phyloP scores from a whole-genome alignment of 1,140 invertebrate genomes.

The Ctenoplectra terminalis region DNA sequence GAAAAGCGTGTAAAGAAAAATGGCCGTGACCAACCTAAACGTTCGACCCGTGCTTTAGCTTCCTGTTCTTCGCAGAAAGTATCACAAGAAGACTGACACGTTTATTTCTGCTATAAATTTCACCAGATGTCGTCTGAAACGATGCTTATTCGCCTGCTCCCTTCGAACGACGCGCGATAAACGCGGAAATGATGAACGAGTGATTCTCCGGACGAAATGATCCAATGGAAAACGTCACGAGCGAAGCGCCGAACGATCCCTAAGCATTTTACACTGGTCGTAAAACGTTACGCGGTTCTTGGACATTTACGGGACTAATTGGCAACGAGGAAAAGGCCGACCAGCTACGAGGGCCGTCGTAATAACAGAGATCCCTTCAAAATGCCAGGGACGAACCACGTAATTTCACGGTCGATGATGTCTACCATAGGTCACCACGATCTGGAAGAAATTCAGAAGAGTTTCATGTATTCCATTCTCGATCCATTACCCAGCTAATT shows the following conservation, averaged over 20 bases:
- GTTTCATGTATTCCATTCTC: background rate
- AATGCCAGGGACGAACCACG: background rate
- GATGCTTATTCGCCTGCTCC: slow-evolving; percentile 24
- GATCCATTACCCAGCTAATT: background rate
- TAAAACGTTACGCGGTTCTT: background rate
- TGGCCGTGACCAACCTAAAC: too few relatives aligned
- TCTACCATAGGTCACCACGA: background rate
- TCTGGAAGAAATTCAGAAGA: background rate
- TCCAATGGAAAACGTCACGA: background rate
- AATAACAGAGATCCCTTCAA: background rate
- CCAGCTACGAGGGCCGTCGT: background rate
- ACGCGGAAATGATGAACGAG: background rate
- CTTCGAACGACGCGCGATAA: slow-evolving; percentile 11
- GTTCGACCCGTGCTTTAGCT: too few relatives aligned
- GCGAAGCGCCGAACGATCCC: too few relatives aligned
- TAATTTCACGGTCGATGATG: background rate
- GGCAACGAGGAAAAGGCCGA: background rate
- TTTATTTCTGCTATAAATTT: slow-evolving; percentile 30
- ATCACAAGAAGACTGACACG: too few relatives aligned
- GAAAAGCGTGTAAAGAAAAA: too few relatives aligned
- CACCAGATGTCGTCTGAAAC: slow-evolving; percentile 2
- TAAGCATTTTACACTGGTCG: background rate
- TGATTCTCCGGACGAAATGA: background rate
- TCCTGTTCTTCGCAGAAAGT: too few relatives aligned
- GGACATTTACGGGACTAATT: background rate